Evolutionary conservation across 2,113 vertebrate genomes (phyloP).

Genomic region (Crotalus tigris): DNA sequence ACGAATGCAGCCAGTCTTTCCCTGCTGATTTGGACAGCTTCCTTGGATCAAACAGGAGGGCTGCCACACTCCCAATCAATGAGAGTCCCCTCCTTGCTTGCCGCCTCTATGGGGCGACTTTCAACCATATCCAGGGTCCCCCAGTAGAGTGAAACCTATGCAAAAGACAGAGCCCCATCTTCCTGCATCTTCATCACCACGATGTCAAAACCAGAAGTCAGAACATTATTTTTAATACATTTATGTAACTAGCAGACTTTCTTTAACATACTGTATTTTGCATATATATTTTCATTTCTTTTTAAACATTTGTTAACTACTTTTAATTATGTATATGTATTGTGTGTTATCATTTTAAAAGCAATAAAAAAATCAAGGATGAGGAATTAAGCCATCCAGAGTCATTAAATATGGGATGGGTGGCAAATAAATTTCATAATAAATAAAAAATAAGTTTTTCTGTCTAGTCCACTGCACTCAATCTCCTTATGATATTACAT

Average conservation of each 20-base stretch:
- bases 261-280: not conserved
- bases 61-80: too few relatives aligned
- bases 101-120: too few relatives aligned
- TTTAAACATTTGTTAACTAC: not conserved
- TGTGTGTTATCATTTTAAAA: not conserved
- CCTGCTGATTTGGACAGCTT: too few relatives aligned
- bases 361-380: not conserved
- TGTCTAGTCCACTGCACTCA: too few relatives aligned
- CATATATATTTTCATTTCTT: not conserved
- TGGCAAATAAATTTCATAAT: not conserved
- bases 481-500: too few relatives aligned
- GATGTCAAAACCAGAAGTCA: not conserved
- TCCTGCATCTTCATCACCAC: too few relatives aligned
- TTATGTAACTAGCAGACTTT: not conserved
- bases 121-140: too few relatives aligned
- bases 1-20: too few relatives aligned
- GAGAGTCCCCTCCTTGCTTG: too few relatives aligned
- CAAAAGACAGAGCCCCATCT: too few relatives aligned
- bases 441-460: not conserved
- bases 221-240: not conserved
- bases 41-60: too few relatives aligned
- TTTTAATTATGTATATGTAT: not conserved
- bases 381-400: not conserved
- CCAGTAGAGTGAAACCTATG: too few relatives aligned
- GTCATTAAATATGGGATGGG: not conserved